Base-by-base conservation (phyloP, 53 echinoderm and acorn worm species). In the Paracentrotus lividus region DNA sequence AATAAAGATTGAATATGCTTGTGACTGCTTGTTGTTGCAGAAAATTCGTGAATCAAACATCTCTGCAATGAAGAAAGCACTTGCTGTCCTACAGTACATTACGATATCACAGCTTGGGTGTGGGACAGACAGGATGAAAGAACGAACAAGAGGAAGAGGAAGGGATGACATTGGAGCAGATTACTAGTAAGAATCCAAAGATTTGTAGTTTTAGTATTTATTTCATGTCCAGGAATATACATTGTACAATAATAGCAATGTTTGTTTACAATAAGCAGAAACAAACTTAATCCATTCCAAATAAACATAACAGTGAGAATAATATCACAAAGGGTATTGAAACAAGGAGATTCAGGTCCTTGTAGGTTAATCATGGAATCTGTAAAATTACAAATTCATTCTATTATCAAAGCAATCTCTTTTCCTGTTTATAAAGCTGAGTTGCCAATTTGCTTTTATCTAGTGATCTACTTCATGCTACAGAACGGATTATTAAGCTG, bases 91-190 rank as follows among this genome's bases (percentile, higher is more conserved):
- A 16, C 98, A 98, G 94, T 97, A 97, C 77, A 95, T 98, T 43
- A 97, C 98, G 20, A 97, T 98, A 36, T 95, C 95, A 43, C 98
- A 98, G 93, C 95, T 98, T 0, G 98, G 98, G 36, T 98, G 98
- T 61, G 98, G 98, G 10, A 96, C 96, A 14, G 94, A 96, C 61
- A 95, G 96, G 49, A 95, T 95, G 95, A 95, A 95, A 42, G 95
- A 95, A 32, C 44, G 89, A 65, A 44, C 85, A 23, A 86, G 88
- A n/a, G n/a, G n/a, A 49, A 88, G 78, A 88, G 88, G 69, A n/a
- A 75, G 34, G 78, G 86, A 95, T 24, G 97, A 98, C 34, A 51
- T 58, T 12, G 86, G 93, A 8, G 77, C 93, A 24, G 97, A 96
- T 88, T 96, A 95, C 45, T 95, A 93, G 97, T 96, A 85, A 93